Percentiles rank a stretch among this genome's conserved stretches.
These are phyloP conservation scores for Nezara viridula DNA, from an alignment of 2,888 invertebrate species.

Conservation along the genomic window DNA sequence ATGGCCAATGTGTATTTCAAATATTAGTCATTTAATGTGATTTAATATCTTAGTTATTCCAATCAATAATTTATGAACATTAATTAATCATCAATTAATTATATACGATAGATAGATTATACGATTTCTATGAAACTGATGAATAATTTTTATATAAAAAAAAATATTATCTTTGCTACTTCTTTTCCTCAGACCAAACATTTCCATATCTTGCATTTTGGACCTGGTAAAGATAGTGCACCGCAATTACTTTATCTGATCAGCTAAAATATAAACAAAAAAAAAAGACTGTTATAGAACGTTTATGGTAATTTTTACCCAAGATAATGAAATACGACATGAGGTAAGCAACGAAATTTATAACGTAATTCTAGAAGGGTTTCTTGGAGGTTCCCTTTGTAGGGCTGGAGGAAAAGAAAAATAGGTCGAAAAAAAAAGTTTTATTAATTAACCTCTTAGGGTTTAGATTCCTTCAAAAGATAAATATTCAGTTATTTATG, in stretches of 20 bases:
- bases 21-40: too few relatives aligned
- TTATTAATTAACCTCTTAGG: constrained; percentile 43
- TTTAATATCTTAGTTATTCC: too few relatives aligned
- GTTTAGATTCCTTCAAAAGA: constrained; percentile 19
- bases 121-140: too few relatives aligned
- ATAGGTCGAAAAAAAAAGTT: neutral
- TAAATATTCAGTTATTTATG: constrained; percentile 48
- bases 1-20: too few relatives aligned
- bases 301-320: neutral
- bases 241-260: neutral
- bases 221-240: neutral
- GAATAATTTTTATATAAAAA: neutral
- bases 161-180: neutral
- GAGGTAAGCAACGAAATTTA: neutral
- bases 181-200: neutral
- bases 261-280: neutral
- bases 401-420: neutral
- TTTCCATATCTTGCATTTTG: neutral
- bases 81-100: too few relatives aligned
- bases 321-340: constrained; percentile 4
- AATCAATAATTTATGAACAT: too few relatives aligned
- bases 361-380: constrained; percentile 32
- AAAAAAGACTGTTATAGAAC: neutral
- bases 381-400: neutral
- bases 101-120: too few relatives aligned